Evolutionary conservation across 2,113 vertebrate species (phyloP), one percentile per base, ranked within the genome.

Genomic region (Phodopus roborovskii): DNA sequence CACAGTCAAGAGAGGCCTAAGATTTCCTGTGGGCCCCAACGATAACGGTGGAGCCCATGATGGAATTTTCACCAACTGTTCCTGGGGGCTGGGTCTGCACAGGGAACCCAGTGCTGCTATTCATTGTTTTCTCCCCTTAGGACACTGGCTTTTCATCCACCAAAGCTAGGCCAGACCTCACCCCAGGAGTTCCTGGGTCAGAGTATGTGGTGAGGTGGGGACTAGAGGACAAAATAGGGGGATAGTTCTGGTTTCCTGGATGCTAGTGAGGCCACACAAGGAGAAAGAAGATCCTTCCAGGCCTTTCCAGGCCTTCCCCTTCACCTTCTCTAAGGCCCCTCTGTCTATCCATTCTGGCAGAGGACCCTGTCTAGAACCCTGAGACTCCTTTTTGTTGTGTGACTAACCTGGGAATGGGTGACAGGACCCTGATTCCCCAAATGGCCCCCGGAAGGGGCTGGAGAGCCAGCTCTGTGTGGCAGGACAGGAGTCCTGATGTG

Each of bases 121-220:
- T 39, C 0, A 10, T 84, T 11, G 17, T 42, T 20, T 71, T 3
- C 66, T 30, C 2, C 5, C 45, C 28, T 50, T 36, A 11, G 48
- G 10, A 56, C 5, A 28, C 1, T 15, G 19, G 11, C n/a, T 11
- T 0, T 0, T 7, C 8, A 0, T 26, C 15, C 3, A 20, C 2
- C 82, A 22, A 7, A 28, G 16, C 30, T 45, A 13, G 30, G 24
- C 0, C 9, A 17, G 10, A 7, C 36, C 66, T 24, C 1, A 10
- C 42, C 5, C 26, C 50, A 50, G 30, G 20, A 90, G 60, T 10
- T 22, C 45, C 58, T 81, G 26, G 58, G 16, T 4, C 42, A 42
- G 48, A n/a, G 30, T 68, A 11, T 22, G 81, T 7, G 24, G 9
- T 3, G 5, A 20, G 36, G 12, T 11, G 5, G 33, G 33, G n/a